Evolutionary conservation across 2,797 vertebrate genomes (phyloP), one percentile per base, ranked within the genome.

Genomic region (Xiphophorus birchmanni): DNA sequence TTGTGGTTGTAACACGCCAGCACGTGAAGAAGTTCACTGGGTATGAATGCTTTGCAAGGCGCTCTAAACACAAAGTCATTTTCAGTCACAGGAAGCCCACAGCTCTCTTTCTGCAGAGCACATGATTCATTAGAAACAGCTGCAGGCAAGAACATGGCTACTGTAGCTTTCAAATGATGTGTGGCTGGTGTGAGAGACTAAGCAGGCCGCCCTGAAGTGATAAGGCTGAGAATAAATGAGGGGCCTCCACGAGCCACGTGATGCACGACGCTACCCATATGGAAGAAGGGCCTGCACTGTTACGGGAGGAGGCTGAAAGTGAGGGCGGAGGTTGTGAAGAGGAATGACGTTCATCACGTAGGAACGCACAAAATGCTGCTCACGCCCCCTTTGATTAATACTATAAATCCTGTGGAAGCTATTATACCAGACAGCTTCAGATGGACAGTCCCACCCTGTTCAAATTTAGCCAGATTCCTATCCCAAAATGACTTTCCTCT

Each of bases 221-320:
- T 92, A 90, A 90, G 76, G 26, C 60, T 0, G 58, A 80, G 78
- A 83, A 85, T 75, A 79, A 80, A 86, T 54, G 72, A 80, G 82
- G 69, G 81, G 54, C 84, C 81, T 73, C 2, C 2, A 35, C 10
- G 2, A 58, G 75, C 60, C 77, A 74, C 7, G 48, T 77, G 85
- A 79, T 21, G 29, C 23, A 2, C 60, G 87, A 92, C 74, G 87
- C 79, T 81, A 86, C 88, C 73, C 89, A 93, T 88, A 90, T 42
- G 65, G 73, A 21, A 77, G 67, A 79, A 47, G 18, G 83, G 52
- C 77, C 72, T 77, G 50, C 23, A 44, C 80, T 48, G 8, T 32
- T 8, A 37, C 12, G 21, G 42, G 50, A 29, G 18, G 6, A 23
- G 77, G 75, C 35, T 77, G 35, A 81, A 23, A 60, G 26, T 45